A percentile compares a stretch with the other conserved stretches of the same genome.
These are phyloP conservation scores for Physella acuta DNA, from an alignment of 1,140 invertebrate genomes.

Conservation along the genomic window DNA sequence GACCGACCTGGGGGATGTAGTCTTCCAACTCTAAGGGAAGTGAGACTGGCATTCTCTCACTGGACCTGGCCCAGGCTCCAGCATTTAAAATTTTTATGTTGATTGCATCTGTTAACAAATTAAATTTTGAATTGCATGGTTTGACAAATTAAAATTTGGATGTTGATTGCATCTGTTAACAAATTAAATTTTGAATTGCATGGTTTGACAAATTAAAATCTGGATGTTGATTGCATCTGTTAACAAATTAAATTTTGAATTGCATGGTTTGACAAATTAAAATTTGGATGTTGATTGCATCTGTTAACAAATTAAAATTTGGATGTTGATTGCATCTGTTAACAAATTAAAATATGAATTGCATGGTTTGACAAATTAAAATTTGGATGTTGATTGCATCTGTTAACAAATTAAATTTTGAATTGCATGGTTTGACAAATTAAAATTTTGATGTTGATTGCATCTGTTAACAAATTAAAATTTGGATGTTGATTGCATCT, in stretches of 20 bases:
- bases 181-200: conserved; percentile 96
- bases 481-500: too few relatives aligned
- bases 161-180: not conserved
- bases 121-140: too few relatives aligned
- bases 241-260: conserved; percentile 10
- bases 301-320: conserved; percentile 83
- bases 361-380: too few relatives aligned
- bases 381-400: too few relatives aligned
- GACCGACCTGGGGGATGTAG: conserved; percentile 88
- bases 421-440: too few relatives aligned
- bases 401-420: too few relatives aligned
- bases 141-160: not conserved
- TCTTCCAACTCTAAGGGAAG: conserved; percentile 96
- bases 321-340: conserved; percentile 66
- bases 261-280: not conserved
- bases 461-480: too few relatives aligned
- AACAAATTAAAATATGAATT: not conserved
- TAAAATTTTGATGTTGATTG: too few relatives aligned
- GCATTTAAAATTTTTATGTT: conserved; percentile 91
- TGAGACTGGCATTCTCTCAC: conserved; percentile 91
- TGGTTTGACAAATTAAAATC: conserved; percentile 98
- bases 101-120: conserved; percentile 57
- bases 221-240: conserved; percentile 67
- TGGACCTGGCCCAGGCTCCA: conserved; percentile 90
- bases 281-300: conserved; percentile 2